A percentile compares a stretch with the other conserved stretches of the same genome.
Conservation (phyloP, 2,797 vertebrate genomes). For the Enoplosus armatus region DNA sequence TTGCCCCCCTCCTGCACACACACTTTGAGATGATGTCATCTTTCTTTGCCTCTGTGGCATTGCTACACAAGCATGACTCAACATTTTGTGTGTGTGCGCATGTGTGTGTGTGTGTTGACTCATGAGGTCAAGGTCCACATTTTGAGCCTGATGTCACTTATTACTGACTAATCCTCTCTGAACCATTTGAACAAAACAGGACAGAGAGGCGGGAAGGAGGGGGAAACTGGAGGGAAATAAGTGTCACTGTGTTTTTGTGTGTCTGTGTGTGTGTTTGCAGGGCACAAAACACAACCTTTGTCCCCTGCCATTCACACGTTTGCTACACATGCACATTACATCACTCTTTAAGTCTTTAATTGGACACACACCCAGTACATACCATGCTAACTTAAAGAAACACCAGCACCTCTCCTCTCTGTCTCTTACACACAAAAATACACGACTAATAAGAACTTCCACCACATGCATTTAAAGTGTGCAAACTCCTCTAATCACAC, state of each 20-base stretch:
- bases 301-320: constrained; percentile 26
- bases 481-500: constrained; percentile 39
- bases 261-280: constrained; percentile 18
- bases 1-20: constrained; percentile 13
- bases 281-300: constrained; percentile 42
- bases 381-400: constrained; percentile 13
- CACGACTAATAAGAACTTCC: constrained; percentile 41
- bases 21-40: constrained; percentile 71
- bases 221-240: constrained; percentile 47
- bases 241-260: constrained; percentile 10
- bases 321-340: constrained; percentile 39
- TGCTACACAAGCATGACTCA: constrained; percentile 68
- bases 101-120: constrained; percentile 44
- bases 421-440: constrained; percentile 18
- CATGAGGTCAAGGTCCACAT: constrained; percentile 66
- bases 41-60: constrained; percentile 40
- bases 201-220: constrained; percentile 38
- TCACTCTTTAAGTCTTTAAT: constrained; percentile 54
- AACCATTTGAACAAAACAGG: constrained; percentile 38
- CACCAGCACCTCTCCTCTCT: constrained; percentile 3
- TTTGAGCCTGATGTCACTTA: constrained; percentile 73
- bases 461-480: constrained; percentile 32
- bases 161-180: constrained; percentile 67
- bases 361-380: constrained; percentile 26
- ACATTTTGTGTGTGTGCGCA: constrained; percentile 21